Conservation (phyloP, 2,888 invertebrate species). For the Hyppa rectilinea region DNA sequence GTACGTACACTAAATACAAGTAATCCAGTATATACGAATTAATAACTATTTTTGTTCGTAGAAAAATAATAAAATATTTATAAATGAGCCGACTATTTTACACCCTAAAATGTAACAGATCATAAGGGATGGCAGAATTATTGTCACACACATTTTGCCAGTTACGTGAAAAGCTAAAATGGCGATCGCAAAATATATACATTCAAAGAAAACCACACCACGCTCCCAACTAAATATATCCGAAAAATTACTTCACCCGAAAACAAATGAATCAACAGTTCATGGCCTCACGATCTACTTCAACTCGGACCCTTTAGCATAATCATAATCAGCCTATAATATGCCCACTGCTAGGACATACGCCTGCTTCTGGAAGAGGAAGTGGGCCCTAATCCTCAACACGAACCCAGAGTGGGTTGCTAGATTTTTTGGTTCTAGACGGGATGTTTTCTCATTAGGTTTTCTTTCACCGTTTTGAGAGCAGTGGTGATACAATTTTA, state of each 20-base stretch:
- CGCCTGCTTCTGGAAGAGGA: no score
- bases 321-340: no score
- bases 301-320: no score
- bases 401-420: no score
- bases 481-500: no score
- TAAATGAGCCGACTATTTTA: not conserved
- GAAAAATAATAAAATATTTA: not conserved
- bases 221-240: not conserved
- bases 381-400: no score
- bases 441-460: no score
- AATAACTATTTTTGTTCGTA: not conserved
- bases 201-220: not conserved
- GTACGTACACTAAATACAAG: not conserved
- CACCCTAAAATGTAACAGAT: not conserved
- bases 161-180: not conserved
- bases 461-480: no score
- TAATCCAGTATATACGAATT: not conserved
- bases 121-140: not conserved
- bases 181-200: not conserved
- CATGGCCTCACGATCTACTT: not conserved
- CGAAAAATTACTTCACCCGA: not conserved
- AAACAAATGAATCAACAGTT: not conserved
- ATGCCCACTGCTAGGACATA: no score
- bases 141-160: not conserved
- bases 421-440: no score